phyloP scores from a whole-genome alignment of 2,888 invertebrate species.

The Acanthosepion lycidas region DNA sequence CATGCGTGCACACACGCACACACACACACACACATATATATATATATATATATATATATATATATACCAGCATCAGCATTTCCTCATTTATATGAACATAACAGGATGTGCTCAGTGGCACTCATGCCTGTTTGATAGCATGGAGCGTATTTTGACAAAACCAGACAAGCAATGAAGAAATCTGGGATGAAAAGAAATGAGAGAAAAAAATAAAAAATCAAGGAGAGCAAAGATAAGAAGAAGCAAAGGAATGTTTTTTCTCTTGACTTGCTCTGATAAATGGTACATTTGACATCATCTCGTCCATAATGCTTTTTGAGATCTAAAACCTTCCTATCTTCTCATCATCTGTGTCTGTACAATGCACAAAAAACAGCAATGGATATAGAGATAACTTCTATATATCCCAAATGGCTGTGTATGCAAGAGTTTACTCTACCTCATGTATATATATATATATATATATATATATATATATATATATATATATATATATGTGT shows the following conservation, averaged over 20 bases:
- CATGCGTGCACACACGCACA: too few relatives aligned
- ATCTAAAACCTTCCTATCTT: background rate
- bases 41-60: background rate
- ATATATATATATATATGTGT: too few relatives aligned
- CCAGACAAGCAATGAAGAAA: background rate
- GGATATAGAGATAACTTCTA: too few relatives aligned
- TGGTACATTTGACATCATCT: background rate
- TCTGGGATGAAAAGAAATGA: background rate
- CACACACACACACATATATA: too few relatives aligned
- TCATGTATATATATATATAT: too few relatives aligned
- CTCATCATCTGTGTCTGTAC: background rate
- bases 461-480: too few relatives aligned
- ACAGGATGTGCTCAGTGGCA: background rate
- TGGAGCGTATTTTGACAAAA: background rate
- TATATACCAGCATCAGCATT: background rate
- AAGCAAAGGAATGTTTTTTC: background rate
- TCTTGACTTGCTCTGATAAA: slow-evolving; percentile 37
- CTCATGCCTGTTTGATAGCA: background rate
- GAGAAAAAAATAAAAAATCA: background rate
- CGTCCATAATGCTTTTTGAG: background rate
- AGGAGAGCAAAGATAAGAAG: background rate
- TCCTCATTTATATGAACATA: background rate
- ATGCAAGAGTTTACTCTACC: too few relatives aligned
- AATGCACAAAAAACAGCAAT: too few relatives aligned
- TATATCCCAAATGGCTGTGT: too few relatives aligned